phyloP scores from a whole-genome alignment of 2,888 invertebrate species.

The Ichneumon xanthorius region DNA sequence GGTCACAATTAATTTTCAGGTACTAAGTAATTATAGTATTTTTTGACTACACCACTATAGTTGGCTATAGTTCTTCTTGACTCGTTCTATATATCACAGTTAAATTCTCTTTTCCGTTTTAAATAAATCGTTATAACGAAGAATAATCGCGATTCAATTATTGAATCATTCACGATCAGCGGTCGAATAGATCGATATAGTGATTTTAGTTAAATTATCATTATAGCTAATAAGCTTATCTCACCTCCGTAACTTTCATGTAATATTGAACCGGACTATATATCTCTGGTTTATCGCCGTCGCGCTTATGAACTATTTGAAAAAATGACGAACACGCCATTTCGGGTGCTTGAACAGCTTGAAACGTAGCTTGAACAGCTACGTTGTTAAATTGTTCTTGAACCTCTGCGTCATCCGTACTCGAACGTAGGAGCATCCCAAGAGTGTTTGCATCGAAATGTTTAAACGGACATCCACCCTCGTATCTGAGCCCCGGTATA shows the following conservation, averaged over 20 bases:
- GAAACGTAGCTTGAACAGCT: slow-evolving; percentile 19
- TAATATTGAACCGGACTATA: slow-evolving; percentile 81
- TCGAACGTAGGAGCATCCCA: slow-evolving; percentile 68
- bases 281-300: slow-evolving; percentile 70
- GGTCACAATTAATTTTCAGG: slow-evolving; percentile 31
- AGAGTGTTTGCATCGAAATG: slow-evolving; percentile 86
- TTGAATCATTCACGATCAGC: neutral
- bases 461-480: slow-evolving; percentile 89
- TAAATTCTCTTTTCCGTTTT: neutral
- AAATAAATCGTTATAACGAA: neutral
- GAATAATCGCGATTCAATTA: neutral
- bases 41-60: slow-evolving; percentile 1
- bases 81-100: slow-evolving; percentile 45
- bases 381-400: slow-evolving; percentile 70
- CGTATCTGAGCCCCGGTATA: slow-evolving; percentile 84
- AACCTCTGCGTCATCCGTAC: slow-evolving; percentile 57
- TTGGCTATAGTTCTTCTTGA: neutral
- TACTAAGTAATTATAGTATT: slow-evolving; percentile 1
- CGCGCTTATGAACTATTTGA: slow-evolving; percentile 70
- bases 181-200: neutral
- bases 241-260: slow-evolving; percentile 68
- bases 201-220: neutral
- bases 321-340: slow-evolving; percentile 76
- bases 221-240: slow-evolving; percentile 59
- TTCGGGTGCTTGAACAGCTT: slow-evolving; percentile 72